phyloP scores from a whole-genome alignment of 2,113 vertebrate genomes.

The Columba livia region DNA sequence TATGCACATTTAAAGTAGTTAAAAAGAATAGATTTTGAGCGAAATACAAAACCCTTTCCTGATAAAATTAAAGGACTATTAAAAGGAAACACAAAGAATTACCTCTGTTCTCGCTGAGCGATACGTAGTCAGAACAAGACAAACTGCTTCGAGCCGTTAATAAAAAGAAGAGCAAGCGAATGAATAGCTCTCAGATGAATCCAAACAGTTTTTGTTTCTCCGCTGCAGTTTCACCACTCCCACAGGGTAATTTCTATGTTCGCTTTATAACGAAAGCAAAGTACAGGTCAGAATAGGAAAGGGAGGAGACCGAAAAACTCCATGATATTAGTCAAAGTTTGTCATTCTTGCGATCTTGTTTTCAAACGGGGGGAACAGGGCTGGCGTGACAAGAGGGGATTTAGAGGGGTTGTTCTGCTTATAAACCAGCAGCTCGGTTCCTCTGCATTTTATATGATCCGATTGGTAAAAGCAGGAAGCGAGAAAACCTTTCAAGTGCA shows the following conservation, averaged over 20 bases:
- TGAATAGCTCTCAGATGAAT: slow-evolving; percentile 43
- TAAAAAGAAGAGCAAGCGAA: slow-evolving; percentile 42
- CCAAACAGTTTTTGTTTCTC: slow-evolving; percentile 65
- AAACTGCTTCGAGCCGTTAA: slow-evolving; percentile 37
- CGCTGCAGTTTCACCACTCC: slow-evolving; percentile 67
- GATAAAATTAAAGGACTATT: not conserved
- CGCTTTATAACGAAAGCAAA: slow-evolving; percentile 75
- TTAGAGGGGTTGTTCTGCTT: slow-evolving; percentile 6
- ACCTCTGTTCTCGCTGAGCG: slow-evolving; percentile 23
- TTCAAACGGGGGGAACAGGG: not conserved
- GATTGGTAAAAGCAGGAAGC: slow-evolving; percentile 75
- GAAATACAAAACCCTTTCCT: not conserved
- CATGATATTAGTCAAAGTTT: not conserved
- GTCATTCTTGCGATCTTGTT: not conserved
- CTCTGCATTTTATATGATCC: slow-evolving; percentile 65
- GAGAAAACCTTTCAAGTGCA: slow-evolving; percentile 62
- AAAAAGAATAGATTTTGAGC: not conserved
- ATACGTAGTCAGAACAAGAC: slow-evolving; percentile 23
- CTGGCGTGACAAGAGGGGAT: not conserved
- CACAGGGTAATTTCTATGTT: slow-evolving; percentile 51
- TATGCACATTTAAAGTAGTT: not conserved
- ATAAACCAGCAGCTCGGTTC: not conserved
- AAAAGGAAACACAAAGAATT: not conserved
- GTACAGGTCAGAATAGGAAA: slow-evolving; percentile 70
- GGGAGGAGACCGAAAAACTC: slow-evolving; percentile 50